phyloP scores from a whole-genome alignment of 2,113 vertebrate genomes.

The Bufo bufo region DNA sequence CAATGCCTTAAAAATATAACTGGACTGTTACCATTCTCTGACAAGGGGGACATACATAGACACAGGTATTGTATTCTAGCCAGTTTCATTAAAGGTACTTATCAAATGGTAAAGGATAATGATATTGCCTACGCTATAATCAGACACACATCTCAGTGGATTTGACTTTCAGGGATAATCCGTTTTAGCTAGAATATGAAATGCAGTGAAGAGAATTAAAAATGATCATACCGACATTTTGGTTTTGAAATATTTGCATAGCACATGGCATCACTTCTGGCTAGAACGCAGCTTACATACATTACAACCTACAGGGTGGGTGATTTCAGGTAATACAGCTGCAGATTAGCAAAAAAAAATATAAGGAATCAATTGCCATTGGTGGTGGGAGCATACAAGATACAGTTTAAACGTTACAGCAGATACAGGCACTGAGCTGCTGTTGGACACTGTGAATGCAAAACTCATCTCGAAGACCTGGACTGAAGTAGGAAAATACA shows the following conservation, averaged over 20 bases:
- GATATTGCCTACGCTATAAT: neutral
- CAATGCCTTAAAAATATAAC: conserved; percentile 38
- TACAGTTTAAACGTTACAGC: neutral
- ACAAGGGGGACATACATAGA: neutral
- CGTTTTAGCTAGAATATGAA: conserved; percentile 3
- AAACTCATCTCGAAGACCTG: too few relatives aligned
- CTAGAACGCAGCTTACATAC: neutral
- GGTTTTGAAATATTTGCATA: neutral
- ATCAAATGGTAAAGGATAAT: neutral
- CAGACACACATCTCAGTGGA: neutral
- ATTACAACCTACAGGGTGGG: neutral
- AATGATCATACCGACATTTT: neutral
- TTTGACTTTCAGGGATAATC: neutral
- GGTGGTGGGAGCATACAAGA: neutral
- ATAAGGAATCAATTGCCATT: neutral
- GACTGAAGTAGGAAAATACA: too few relatives aligned
- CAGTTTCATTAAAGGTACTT: conserved; percentile 10
- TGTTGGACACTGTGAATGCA: too few relatives aligned
- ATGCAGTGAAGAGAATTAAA: neutral
- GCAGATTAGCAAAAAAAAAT: neutral
- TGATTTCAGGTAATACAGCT: neutral
- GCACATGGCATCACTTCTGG: neutral
- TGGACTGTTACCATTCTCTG: conserved; percentile 9
- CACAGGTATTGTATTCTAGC: neutral
- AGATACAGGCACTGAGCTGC: neutral